phyloP scores from a whole-genome alignment of 2,888 invertebrate genomes.

The Calameuta idolon region DNA sequence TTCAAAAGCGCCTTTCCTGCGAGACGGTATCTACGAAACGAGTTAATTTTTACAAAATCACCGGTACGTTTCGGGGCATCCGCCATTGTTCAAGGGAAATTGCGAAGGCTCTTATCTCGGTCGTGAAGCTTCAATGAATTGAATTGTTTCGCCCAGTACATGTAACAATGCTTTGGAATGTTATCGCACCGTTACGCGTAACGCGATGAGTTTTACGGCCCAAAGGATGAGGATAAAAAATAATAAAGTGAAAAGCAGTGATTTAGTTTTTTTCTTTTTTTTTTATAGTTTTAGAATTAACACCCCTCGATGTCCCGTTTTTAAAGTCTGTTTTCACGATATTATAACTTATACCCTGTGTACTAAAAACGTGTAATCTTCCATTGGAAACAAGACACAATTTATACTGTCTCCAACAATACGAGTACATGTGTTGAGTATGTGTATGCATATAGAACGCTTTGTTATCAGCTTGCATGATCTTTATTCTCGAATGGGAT shows the following conservation, averaged over 20 bases:
- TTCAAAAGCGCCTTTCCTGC: background rate
- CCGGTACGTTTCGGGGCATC: background rate
- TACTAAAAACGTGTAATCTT: background rate
- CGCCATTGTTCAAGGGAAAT: constrained; percentile 1
- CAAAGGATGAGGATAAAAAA: background rate
- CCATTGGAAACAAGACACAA: background rate
- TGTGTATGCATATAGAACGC: too few relatives aligned
- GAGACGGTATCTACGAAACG: background rate
- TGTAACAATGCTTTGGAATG: constrained; percentile 1
- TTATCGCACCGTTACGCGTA: background rate
- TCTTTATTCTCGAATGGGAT: background rate
- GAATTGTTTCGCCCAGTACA: background rate
- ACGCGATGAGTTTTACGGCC: background rate
- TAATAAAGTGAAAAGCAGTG: background rate
- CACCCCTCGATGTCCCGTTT: background rate
- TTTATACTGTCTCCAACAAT: background rate
- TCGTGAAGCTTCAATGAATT: constrained; percentile 1
- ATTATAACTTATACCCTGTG: background rate
- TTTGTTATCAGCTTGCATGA: too few relatives aligned
- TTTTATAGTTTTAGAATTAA: background rate
- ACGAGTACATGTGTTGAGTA: background rate
- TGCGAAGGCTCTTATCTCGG: background rate
- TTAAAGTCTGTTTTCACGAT: background rate
- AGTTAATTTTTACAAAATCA: background rate
- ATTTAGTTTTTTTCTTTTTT: background rate